A percentile compares a stretch with the other conserved stretches of the same genome.
Evolutionary conservation across 2,113 vertebrate species (phyloP).

Genomic region (Urocitellus parryii): DNA sequence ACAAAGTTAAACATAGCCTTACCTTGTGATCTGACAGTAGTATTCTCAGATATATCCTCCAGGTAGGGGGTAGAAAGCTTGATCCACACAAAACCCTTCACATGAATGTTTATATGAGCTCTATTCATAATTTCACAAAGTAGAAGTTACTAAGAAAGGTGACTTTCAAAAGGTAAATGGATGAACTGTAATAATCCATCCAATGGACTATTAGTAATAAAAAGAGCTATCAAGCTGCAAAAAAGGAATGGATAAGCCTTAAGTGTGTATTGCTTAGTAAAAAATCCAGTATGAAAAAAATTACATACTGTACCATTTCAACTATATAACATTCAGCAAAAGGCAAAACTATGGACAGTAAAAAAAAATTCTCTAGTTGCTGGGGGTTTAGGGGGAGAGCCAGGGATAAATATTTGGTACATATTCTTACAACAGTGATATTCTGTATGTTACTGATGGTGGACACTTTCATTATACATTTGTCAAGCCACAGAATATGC

Average conservation of each 20-base stretch:
- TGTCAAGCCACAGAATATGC: slow-evolving; percentile 30
- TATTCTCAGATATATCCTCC: not conserved
- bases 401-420: not conserved
- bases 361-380: not conserved
- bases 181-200: not conserved
- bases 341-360: not conserved
- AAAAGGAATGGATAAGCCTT: not conserved
- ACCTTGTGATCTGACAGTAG: not conserved
- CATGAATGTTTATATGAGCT: not conserved
- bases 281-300: slow-evolving; percentile 40
- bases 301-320: not conserved
- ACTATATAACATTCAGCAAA: slow-evolving; percentile 9
- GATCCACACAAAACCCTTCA: not conserved
- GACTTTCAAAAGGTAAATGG: slow-evolving; percentile 27
- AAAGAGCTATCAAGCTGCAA: not conserved
- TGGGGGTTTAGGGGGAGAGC: not conserved
- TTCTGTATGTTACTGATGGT: not conserved
- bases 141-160: not conserved
- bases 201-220: not conserved
- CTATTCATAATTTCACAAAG: slow-evolving; percentile 40
- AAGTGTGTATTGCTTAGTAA: slow-evolving; percentile 16
- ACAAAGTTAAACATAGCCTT: not conserved
- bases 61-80: not conserved
- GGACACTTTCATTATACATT: not conserved
- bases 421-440: not conserved